Conservation (phyloP, 2,797 vertebrate species). For the Protonibea diacanthus region DNA sequence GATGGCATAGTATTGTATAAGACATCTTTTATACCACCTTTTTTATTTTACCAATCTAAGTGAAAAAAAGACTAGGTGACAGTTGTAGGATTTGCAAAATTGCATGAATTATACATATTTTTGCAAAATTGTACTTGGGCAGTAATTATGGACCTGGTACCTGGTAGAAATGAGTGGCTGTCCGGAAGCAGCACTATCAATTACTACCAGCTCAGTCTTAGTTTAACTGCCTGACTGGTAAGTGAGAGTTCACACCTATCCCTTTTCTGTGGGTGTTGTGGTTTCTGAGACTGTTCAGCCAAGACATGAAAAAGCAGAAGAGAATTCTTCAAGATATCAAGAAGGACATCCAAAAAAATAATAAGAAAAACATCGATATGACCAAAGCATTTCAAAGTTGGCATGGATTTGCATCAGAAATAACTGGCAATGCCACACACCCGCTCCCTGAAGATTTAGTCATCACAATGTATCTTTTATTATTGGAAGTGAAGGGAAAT, state of each 20-base stretch:
- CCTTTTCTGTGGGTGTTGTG: background rate
- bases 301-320: background rate
- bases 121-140: background rate
- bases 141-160: background rate
- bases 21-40: background rate
- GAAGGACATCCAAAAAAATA: no score
- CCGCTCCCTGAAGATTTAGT: slow-evolving; percentile 7
- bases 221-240: background rate
- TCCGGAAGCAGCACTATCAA: background rate
- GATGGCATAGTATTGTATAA: background rate
- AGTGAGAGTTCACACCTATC: background rate
- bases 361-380: background rate
- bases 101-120: background rate
- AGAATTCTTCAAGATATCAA: background rate
- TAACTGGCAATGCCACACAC: background rate
- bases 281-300: background rate
- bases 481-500: slow-evolving; percentile 39
- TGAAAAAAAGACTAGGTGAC: background rate
- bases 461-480: slow-evolving; percentile 26
- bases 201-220: background rate
- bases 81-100: background rate
- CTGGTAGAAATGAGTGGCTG: background rate
- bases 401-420: background rate
- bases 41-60: background rate
- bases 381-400: background rate